phyloP scores from a whole-genome alignment of 2,797 vertebrate genomes.

The Schizothorax lantsangensis region DNA sequence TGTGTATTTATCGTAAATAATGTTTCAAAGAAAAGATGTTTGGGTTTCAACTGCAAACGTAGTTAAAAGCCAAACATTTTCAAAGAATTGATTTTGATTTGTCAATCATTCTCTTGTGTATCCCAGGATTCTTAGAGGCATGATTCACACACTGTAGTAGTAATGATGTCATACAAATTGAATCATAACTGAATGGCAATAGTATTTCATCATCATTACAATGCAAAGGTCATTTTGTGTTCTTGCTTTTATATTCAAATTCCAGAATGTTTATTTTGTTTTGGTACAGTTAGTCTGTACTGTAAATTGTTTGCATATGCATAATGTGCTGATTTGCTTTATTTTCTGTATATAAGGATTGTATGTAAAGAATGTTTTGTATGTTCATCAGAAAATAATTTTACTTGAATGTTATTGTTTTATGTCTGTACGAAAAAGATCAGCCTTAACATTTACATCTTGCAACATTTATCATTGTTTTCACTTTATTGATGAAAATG shows the following conservation, averaged over 20 bases:
- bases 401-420: slow-evolving; percentile 48
- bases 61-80: slow-evolving; percentile 28
- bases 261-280: slow-evolving; percentile 25
- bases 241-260: not conserved
- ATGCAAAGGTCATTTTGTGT: not conserved
- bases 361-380: slow-evolving; percentile 50
- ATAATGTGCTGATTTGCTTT: slow-evolving; percentile 18
- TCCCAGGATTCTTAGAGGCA: slow-evolving; percentile 33
- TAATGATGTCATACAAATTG: slow-evolving; percentile 18
- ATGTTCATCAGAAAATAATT: slow-evolving; percentile 16
- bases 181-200: slow-evolving; percentile 36
- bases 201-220: not conserved
- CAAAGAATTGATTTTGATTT: slow-evolving; percentile 10
- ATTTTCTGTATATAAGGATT: slow-evolving; percentile 45
- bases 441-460: slow-evolving; percentile 41
- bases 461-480: slow-evolving; percentile 2
- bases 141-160: slow-evolving; percentile 34
- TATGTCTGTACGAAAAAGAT: slow-evolving; percentile 28
- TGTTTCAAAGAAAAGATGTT: slow-evolving; percentile 49
- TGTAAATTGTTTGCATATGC: slow-evolving; percentile 37
- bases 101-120: slow-evolving; percentile 22
- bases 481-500: slow-evolving; percentile 2
- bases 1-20: slow-evolving; percentile 73
- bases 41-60: slow-evolving; percentile 17
- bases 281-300: slow-evolving; percentile 24